Evolutionary conservation across 2,113 vertebrate species (phyloP).

Genomic region (Peromyscus polionotus): DNA sequence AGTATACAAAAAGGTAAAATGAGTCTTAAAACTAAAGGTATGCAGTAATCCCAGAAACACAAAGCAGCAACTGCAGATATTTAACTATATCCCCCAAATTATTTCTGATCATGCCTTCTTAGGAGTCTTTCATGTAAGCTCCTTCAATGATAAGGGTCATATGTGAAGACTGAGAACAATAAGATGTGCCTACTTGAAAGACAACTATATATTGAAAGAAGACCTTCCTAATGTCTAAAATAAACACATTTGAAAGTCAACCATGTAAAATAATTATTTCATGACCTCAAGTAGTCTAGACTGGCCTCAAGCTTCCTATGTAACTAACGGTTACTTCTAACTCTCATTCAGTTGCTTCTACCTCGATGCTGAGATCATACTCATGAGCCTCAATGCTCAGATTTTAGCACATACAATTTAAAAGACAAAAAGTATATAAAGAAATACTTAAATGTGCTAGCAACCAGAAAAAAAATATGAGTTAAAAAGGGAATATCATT

Average conservation of each 20-base stretch:
- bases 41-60: neutral
- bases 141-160: neutral
- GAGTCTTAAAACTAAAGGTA: neutral
- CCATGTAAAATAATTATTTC: neutral
- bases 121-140: rapidly evolving
- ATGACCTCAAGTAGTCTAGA: neutral
- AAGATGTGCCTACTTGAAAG: neutral
- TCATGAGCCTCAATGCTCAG: neutral
- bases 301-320: neutral
- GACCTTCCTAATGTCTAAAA: neutral
- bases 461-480: neutral
- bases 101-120: neutral
- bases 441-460: neutral
- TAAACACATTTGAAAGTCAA: neutral
- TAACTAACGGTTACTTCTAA: neutral
- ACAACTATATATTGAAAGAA: neutral
- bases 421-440: neutral
- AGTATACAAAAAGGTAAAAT: neutral
- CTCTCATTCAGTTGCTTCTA: neutral
- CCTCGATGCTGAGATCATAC: no score
- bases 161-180: neutral
- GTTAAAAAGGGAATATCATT: neutral
- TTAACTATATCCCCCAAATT: neutral
- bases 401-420: neutral
- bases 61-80: neutral